These are phyloP conservation scores for Macrochelys suwanniensis DNA, from an alignment of 2,797 vertebrate genomes.

Conservation along the genomic window DNA sequence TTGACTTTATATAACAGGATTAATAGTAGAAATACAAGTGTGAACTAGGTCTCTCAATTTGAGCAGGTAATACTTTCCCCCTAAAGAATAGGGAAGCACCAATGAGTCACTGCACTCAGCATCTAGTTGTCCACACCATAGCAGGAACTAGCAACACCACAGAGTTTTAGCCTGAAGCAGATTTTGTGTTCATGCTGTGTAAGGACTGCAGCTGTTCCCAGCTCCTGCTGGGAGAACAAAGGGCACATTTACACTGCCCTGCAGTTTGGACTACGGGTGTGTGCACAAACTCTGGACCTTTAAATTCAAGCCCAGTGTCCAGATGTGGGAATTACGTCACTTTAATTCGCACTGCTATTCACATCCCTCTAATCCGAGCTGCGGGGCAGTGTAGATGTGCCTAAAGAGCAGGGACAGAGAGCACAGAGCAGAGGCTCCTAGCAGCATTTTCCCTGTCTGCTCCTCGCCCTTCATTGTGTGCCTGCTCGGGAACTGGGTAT, in stretches of 20 bases:
- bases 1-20: constrained; percentile 46
- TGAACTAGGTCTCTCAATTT: not conserved
- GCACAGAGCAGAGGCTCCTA: not conserved
- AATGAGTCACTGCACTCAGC: not conserved
- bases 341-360: not conserved
- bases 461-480: fast-evolving
- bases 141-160: not conserved
- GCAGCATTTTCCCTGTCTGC: not conserved
- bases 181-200: not conserved
- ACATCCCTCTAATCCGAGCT: not conserved
- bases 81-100: not conserved
- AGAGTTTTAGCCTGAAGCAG: not conserved
- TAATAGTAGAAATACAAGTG: constrained; percentile 10
- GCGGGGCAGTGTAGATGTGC: not conserved
- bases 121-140: not conserved
- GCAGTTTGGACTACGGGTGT: not conserved
- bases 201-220: not conserved
- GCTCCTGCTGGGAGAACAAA: not conserved
- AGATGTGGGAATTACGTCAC: not conserved
- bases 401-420: not conserved
- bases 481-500: not conserved
- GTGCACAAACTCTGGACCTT: not conserved
- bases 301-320: not conserved
- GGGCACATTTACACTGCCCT: not conserved
- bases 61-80: not conserved